Conservation (phyloP, 30 jellyfish, hydroid and myxozoan genomes). For the Nemopilema nomurai region DNA sequence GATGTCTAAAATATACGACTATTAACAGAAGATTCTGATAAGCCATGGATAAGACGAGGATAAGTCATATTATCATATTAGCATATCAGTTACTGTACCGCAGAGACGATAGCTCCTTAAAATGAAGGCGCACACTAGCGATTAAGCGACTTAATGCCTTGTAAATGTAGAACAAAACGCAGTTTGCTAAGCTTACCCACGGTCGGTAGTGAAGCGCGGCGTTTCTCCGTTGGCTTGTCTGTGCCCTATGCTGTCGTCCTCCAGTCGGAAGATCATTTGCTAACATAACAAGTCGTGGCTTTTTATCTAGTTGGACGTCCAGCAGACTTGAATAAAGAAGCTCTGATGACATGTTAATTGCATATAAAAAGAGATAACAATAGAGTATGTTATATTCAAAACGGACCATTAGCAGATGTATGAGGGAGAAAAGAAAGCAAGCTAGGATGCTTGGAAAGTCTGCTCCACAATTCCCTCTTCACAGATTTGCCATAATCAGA, state of each 20-base stretch:
- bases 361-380: conserved; percentile 33
- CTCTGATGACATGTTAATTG: conserved; percentile 60
- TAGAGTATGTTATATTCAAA: conserved; percentile 50
- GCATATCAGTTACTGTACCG: background rate
- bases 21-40: background rate
- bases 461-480: conserved; percentile 43
- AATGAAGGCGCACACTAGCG: background rate
- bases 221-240: background rate
- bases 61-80: background rate
- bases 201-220: background rate
- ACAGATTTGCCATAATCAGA: conserved; percentile 27
- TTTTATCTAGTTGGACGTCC: conserved; percentile 59
- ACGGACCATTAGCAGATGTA: conserved; percentile 51
- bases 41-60: background rate
- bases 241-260: conserved; percentile 2
- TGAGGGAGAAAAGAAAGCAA: conserved; percentile 24
- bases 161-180: background rate
- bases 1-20: background rate
- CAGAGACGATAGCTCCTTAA: background rate
- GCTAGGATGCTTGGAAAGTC: conserved; percentile 44
- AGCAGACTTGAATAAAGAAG: conserved; percentile 33
- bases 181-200: background rate
- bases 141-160: background rate
- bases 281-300: conserved; percentile 1
- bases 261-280: background rate